phyloP scores from a whole-genome alignment of 1,140 invertebrate species.

The Doryteuthis pealeii region DNA sequence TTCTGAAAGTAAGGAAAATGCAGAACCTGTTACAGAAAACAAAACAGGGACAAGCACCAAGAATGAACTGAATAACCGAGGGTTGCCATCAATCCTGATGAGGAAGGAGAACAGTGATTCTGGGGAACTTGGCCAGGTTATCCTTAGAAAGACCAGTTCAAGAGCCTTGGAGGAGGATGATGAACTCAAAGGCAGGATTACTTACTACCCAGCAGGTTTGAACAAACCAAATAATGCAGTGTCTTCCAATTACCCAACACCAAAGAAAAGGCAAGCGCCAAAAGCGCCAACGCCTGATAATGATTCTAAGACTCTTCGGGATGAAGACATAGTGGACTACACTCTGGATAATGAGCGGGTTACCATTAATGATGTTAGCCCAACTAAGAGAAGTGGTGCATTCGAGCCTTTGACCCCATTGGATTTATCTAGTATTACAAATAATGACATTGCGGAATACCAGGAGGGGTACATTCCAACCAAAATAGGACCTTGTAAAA shows the following conservation, averaged over 20 bases:
- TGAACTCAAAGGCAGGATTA: conserved; percentile 2
- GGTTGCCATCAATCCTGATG: not conserved
- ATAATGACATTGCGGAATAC: conserved; percentile 24
- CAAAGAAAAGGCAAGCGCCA: conserved; percentile 27
- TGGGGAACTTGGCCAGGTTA: conserved; percentile 1
- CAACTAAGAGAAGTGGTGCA: conserved; percentile 26
- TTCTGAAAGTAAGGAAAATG: not conserved
- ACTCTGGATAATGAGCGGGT: conserved; percentile 13
- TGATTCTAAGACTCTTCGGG: conserved; percentile 12
- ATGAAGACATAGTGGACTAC: conserved; percentile 10
- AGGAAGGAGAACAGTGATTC: not conserved
- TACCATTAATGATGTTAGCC: conserved; percentile 34
- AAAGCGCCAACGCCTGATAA: conserved; percentile 16
- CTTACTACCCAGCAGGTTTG: not conserved
- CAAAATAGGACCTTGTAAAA: conserved; percentile 45
- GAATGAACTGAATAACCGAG: not conserved
- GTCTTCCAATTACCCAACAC: conserved; percentile 28
- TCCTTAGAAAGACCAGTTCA: not conserved
- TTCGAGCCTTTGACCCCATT: conserved; percentile 28
- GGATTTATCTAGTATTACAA: conserved; percentile 37
- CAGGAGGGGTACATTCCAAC: conserved; percentile 45
- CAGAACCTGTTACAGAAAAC: not conserved
- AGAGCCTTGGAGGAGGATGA: not conserved
- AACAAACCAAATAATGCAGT: not conserved
- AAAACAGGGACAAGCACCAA: too few relatives aligned